Evolutionary conservation across 2,797 vertebrate genomes (phyloP), one percentile per base, ranked within the genome.

Genomic region (Chelonia mydas): DNA sequence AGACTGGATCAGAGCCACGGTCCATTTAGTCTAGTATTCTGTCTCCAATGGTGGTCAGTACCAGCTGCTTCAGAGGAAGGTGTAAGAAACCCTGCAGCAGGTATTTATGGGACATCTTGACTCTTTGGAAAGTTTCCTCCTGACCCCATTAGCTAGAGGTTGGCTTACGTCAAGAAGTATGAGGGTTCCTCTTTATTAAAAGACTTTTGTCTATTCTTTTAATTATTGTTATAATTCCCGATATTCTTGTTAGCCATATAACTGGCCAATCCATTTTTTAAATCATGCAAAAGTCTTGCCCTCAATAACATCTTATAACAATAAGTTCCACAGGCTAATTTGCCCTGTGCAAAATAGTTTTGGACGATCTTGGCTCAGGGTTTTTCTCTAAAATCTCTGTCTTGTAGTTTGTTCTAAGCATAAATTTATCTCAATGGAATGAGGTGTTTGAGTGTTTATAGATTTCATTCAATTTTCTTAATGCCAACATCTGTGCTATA

Each of bases 381-480:
- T 49, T 47, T 49, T 77, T 77, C 45, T 49, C 21, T 86, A 1
- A 89, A 49, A 41, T 55, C 54, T 59, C 76, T 76, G 2, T 74
- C 61, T 68, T 59, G 25, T 80, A 81, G 51, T 47, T 89, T 83
- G 72, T 84, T 81, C 92, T 88, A 84, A 91, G 59, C 37, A 74
- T 50, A 31, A 84, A 81, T 89, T 61, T 51, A 61, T 86, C 49
- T 16, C 79, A 0, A 61, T 68, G 81, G 37, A 87, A 89, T 3
- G 28, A 87, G 55, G 31, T 72, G 16, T 61, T 93, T 23, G 41
- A 6, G 3, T 3, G 7, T 31, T 45, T 85, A 23, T 23, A 59
- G 17, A 4, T 80, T 28, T 92, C 81, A 51, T 54, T 41, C 31
- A 0, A 0, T 31, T 65, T 12, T n/a, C n/a, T 47, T 21, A 6